Evolutionary conservation across 2,113 vertebrate species (phyloP).

Genomic region (Cranoglanis bouderius): DNA sequence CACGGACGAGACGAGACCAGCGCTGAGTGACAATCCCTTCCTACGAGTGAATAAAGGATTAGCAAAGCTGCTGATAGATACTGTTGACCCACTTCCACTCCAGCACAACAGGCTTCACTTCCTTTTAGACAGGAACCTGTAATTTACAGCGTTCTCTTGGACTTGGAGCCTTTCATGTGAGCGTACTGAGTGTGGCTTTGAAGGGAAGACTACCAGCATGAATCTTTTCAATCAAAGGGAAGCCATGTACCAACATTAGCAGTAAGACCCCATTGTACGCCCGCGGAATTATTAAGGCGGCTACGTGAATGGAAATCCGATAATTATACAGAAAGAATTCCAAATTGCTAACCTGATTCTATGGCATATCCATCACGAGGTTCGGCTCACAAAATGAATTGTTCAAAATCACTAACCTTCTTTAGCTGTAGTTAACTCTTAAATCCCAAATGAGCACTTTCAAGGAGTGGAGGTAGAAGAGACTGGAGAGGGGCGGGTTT

Average conservation of each 20-base stretch:
- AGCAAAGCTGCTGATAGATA: not conserved
- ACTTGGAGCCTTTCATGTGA: not conserved
- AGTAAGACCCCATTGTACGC: not conserved
- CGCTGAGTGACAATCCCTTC: not conserved
- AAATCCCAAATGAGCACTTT: not conserved
- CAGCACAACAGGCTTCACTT: conserved; percentile 7
- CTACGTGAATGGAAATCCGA: not conserved
- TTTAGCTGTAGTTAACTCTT: not conserved
- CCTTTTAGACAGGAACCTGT: not conserved
- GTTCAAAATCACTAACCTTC: not conserved
- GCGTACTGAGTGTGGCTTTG: conserved; percentile 7
- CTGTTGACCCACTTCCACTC: conserved; percentile 8
- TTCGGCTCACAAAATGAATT: not conserved
- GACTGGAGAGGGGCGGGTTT: not conserved
- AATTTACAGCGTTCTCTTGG: not conserved
- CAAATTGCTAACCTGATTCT: not conserved
- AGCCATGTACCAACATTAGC: not conserved
- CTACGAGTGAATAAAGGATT: conserved; percentile 6
- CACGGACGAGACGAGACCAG: not conserved
- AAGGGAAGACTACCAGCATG: not conserved
- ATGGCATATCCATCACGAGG: not conserved
- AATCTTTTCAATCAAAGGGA: conserved; percentile 6
- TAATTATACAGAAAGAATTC: not conserved
- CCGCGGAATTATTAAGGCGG: not conserved
- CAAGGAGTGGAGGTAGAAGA: not conserved